Evolutionary conservation across 2,113 vertebrate species (phyloP).

Genomic region (Benitochromis conjunctus): DNA sequence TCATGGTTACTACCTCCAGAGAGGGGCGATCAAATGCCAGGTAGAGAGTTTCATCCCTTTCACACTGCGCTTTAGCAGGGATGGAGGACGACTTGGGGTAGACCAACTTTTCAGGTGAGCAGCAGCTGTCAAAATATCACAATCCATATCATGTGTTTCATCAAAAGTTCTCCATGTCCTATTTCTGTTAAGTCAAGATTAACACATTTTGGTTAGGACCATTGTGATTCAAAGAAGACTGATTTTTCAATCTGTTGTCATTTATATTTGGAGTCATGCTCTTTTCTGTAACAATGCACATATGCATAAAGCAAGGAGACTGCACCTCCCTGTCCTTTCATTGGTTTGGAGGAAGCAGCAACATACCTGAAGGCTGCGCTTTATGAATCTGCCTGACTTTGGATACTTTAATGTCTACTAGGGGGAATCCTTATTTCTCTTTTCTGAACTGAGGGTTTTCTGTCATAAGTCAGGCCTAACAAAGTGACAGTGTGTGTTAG

Average conservation of each 20-base stretch:
- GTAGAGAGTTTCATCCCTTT: conserved; percentile 92
- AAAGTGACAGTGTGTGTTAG: no score
- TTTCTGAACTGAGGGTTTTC: no score
- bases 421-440: no score
- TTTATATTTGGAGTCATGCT: background rate
- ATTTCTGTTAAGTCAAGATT: background rate
- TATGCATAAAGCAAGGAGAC: background rate
- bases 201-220: background rate
- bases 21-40: conserved; percentile 78
- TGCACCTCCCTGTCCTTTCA: background rate
- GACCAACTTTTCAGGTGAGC: conserved; percentile 88
- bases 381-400: no score
- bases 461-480: no score
- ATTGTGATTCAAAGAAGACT: accelerated
- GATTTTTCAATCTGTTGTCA: accelerated
- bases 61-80: conserved; percentile 83
- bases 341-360: background rate
- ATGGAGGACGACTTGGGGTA: conserved; percentile 80
- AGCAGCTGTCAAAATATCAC: background rate
- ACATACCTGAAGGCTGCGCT: no score
- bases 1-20: conserved; percentile 90
- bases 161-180: background rate
- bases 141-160: background rate
- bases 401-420: no score
- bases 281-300: background rate